Evolutionary conservation across 2,888 invertebrate species (phyloP).

Genomic region (Epirrita christyi): DNA sequence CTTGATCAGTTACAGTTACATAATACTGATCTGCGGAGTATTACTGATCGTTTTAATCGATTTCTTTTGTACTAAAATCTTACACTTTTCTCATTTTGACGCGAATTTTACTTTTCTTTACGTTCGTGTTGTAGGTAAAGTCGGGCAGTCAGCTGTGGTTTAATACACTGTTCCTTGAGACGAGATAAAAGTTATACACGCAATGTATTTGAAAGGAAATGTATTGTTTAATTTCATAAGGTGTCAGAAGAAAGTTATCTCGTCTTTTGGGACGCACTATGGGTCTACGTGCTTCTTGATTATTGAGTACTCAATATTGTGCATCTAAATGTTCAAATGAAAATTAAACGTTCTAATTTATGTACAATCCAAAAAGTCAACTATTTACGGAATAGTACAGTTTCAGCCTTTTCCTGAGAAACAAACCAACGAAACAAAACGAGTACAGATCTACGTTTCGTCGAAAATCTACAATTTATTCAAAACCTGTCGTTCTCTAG

Average conservation of each 20-base stretch:
- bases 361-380: constrained; percentile 66
- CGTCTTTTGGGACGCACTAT: constrained; percentile 33
- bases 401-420: constrained; percentile 67
- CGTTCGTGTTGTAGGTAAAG: constrained; percentile 44
- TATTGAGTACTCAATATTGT: constrained; percentile 46
- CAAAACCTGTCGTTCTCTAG: constrained; percentile 80
- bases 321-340: constrained; percentile 51
- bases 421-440: constrained; percentile 52
- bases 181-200: constrained; percentile 14
- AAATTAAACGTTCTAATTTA: constrained; percentile 57
- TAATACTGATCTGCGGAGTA: constrained; percentile 76
- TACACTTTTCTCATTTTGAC: constrained; percentile 60
- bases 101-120: constrained; percentile 44
- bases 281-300: constrained; percentile 48
- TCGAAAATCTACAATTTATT: constrained; percentile 78
- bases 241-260: constrained; percentile 16
- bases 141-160: constrained; percentile 61
- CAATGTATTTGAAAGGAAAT: constrained; percentile 3
- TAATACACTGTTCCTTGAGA: constrained; percentile 20
- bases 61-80: constrained; percentile 63
- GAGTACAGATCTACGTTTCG: constrained; percentile 67
- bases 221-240: background rate
- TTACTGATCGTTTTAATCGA: constrained; percentile 57
- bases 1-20: constrained; percentile 71
- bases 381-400: constrained; percentile 59